Evolutionary conservation across 2,113 vertebrate genomes (phyloP).

Genomic region (Nansenia antarctica): DNA sequence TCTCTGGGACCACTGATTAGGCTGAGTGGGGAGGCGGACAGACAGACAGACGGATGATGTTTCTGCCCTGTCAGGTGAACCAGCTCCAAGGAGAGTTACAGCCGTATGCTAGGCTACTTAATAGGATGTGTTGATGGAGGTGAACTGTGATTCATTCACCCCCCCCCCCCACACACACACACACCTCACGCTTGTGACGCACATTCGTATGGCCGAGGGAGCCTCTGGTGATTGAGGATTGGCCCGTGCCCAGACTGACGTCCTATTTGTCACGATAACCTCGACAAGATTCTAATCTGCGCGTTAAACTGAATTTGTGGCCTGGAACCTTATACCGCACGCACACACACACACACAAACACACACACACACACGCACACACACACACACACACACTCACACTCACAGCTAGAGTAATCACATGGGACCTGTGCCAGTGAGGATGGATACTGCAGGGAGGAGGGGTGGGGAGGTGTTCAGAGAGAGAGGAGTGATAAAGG

Average conservation of each 20-base stretch:
- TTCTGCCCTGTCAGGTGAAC: neutral
- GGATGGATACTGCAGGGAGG: neutral
- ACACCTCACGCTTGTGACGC: too few relatives aligned
- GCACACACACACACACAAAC: neutral
- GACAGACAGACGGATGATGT: neutral
- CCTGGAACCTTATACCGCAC: neutral
- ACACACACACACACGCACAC: neutral
- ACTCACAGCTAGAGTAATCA: neutral
- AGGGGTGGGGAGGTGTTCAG: neutral
- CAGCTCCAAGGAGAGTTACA: constrained; percentile 9
- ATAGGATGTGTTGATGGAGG: constrained; percentile 40
- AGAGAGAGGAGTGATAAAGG: neutral
- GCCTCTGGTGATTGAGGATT: constrained; percentile 10
- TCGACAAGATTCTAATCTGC: constrained; percentile 9
- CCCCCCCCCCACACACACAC: constrained; percentile 21
- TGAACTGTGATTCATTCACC: constrained; percentile 52
- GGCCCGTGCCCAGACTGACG: neutral
- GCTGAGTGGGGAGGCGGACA: too few relatives aligned
- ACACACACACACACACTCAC: neutral
- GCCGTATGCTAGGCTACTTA: constrained; percentile 22
- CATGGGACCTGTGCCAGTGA: neutral
- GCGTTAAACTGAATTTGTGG: neutral
- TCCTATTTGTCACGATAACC: constrained; percentile 12
- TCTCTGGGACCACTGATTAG: too few relatives aligned
- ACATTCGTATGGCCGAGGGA: constrained; percentile 25